Evolutionary conservation across 2,888 invertebrate genomes (phyloP), one percentile per base, ranked within the genome.

Genomic region (Tromatobia lineatoria): DNA sequence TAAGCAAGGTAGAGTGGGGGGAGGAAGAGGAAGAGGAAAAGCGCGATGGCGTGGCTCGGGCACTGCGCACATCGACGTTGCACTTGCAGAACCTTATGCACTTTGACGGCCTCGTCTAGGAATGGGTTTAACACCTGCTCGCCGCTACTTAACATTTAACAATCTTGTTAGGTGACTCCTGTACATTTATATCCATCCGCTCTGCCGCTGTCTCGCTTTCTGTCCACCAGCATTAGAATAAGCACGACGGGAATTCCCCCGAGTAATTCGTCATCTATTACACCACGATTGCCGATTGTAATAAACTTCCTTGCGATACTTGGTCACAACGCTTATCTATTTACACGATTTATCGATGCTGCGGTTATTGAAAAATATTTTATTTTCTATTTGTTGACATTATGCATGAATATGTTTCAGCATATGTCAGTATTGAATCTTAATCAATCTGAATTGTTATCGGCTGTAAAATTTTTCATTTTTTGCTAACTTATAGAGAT

Each of bases 31-130:
- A 34, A 59, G 29, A 52, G 71, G 76, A 82, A 38, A 38, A 38
- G 38, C 38, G 66, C 71, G 47, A 52, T 78, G 69, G 52, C 66
- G 52, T 75, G 69, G 71, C 74, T 10, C 38, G 45, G 64, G 4
- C 61, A 66, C 54, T 38, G 69, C 75, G 66, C 71, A 71, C 47
- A 80, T 85, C 87, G 85, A 82, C 87, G 67, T 77, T 87, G 86
- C 83, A 87, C 87, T 64, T 64, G 87, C 80, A 86, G 88, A 88
- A 87, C 83, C 77, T 82, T 80, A 61, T 77, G 92, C 92, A 90
- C 91, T 92, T 93, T 84, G 79, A 85, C 83, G 92, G 93, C 90
- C 90, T 93, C 92, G 92, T 92, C 92, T 92, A 92, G 91, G 91
- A 92, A 92, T 91, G 91, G 89, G 87, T 90, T 92, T 93, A 92